Base-by-base conservation (phyloP, 1,140 invertebrate species). In the Zophobas morio region DNA sequence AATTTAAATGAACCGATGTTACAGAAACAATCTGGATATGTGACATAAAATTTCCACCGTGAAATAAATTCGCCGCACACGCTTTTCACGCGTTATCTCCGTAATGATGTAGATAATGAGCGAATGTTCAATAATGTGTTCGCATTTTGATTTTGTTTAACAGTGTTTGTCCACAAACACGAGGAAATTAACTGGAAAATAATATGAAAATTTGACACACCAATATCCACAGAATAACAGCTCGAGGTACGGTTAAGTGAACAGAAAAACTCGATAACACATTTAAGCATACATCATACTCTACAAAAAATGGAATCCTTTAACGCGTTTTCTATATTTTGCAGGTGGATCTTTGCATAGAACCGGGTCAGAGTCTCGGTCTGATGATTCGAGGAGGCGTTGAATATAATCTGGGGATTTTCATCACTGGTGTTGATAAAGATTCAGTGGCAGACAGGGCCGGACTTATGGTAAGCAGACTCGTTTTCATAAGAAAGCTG, bases 361-460 rank as follows among this genome's bases (percentile, higher is more conserved):
- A 96, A 84, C 94, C 95, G 2, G 95, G 95, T 0, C 94, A 97
- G 83, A 96, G 94, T 72, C 87, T 98, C 66, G 97, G 97, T 6
- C 87, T 99, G 75, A 97, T 97, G 95, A 98, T 99, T 71, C 88
- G 96, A 66, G 96, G 96, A 34, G 97, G 97, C 1, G 90, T 95
- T 33, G 97, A 99, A 85, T 98, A 97, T 87, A 96, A 95, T 79
- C 90, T 98, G 49, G 97, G 96, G 0, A 97, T 98, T 84, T 98
- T 97, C 87, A 93, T 99, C 77, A 98, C 96, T 0, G 96, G 96
- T 1, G 95, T 98, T 6, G 96, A 98, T 86, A 94, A 94, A 82
- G 94, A 95, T 80, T 98, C 96, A 37, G 94, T 96, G 0, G 96
- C 96, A 0, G 95, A 97, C 83, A 91, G 94, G 83, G 93, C 94